Evolutionary conservation across 2,888 invertebrate species (phyloP), one percentile per base, ranked within the genome.

Genomic region (Drosophila fulvimacula): DNA sequence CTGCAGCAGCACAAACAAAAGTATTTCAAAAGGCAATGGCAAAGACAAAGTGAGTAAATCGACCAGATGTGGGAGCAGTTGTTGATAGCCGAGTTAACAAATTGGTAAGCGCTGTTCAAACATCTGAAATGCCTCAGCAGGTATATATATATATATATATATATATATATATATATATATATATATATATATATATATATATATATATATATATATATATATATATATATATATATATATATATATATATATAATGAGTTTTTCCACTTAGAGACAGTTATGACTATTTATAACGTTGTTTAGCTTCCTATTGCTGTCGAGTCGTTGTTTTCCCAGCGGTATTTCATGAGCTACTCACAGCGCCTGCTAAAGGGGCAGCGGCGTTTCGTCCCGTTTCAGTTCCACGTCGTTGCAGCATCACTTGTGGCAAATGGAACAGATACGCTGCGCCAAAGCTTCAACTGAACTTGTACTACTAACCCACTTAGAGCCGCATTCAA

Each of bases 391-490:
- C 77, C 64, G 76, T 72, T 76, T 60, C 72, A 57, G 24, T 76
- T 76, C 68, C 75, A 51, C 38, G 15, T 4, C 10, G 36, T 52
- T 38, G 52, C 38, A n/a, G 52, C 36, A 24, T 38, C 51, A 13
- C 3, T 36, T 9, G 46, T 48, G 52, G 48, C 55, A 58, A n/a
- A 17, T 52, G 77, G 56, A 76, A 76, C 70, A 72, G 64, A 57
- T 53, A 63, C 68, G 67, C 72, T 82, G 83, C 85, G 82, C 70
- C 83, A 78, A 78, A 73, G 70, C 66, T 69, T 61, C 61, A 79
- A 90, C 89, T 91, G 91, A 91, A 91, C 91, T 91, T 91, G 91
- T 91, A 89, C 90, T 89, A 91, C 86, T 91, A 90, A 91, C 91
- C 91, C 90, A 91, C 85, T 90, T 90, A 85, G 83, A 59, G 13